Percentiles rank a stretch among this genome's conserved stretches.
phyloP scores from a whole-genome alignment of 2,888 invertebrate genomes.

The Sinopyrophorus schimmeli region DNA sequence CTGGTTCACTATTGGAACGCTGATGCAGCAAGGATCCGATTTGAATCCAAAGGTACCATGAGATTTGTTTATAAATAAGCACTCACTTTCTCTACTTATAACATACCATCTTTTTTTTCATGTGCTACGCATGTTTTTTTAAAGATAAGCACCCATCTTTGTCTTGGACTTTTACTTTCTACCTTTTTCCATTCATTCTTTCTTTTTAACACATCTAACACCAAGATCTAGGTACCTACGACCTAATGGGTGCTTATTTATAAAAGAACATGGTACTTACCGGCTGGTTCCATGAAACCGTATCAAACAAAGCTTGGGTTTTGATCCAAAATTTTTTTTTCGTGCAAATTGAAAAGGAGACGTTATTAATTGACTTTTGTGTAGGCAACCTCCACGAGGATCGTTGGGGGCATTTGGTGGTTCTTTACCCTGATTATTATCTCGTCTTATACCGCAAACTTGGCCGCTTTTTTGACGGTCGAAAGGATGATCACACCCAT shows the following conservation, averaged over 20 bases:
- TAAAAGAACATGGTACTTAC: conserved; percentile 21
- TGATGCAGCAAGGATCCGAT: conserved; percentile 84
- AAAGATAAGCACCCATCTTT: conserved; percentile 44
- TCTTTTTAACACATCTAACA: conserved; percentile 6
- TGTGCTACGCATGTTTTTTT: conserved; percentile 43
- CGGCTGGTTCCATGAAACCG: too few species aligned
- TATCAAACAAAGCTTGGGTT: conserved; percentile 17
- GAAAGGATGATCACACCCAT: conserved; percentile 88
- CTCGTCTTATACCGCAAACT: conserved; percentile 88
- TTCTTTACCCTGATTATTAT: conserved; percentile 90
- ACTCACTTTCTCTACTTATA: conserved; percentile 34
- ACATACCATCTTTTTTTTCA: conserved; percentile 34
- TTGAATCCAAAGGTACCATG: conserved; percentile 71
- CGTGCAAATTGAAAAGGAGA: too few species aligned
- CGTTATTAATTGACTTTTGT: conserved; percentile 23
- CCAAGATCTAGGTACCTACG: conserved; percentile 1
- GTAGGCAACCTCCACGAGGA: conserved; percentile 72
- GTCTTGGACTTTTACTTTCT: conserved; percentile 5
- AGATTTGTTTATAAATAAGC: conserved; percentile 35
- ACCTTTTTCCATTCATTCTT: conserved; percentile 8
- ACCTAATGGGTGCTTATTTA: conserved; percentile 27
- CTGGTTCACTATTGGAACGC: conserved; percentile 87
- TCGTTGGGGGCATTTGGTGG: conserved; percentile 90
- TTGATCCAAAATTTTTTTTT: conserved; percentile 10
- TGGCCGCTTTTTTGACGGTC: conserved; percentile 89